phyloP scores from a whole-genome alignment of 2,888 invertebrate species.

The Elmis aenea region DNA sequence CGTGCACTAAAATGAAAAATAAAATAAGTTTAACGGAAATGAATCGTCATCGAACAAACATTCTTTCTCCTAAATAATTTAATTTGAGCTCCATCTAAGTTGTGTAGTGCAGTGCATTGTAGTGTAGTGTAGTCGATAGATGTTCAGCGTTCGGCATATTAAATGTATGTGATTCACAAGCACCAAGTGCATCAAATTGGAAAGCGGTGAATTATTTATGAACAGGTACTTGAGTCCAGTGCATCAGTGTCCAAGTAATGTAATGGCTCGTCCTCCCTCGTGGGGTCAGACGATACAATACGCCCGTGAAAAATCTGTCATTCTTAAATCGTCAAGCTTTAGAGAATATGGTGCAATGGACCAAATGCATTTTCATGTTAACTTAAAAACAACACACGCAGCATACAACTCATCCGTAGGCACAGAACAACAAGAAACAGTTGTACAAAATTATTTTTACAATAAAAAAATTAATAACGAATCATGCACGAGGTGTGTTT shows the following conservation, averaged over 20 bases:
- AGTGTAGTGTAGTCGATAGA: neutral
- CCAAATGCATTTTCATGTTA: conserved; percentile 9
- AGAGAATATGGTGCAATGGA: conserved; percentile 7
- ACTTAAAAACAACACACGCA: too few species aligned
- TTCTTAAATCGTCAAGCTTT: conserved; percentile 35
- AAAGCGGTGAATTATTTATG: conserved; percentile 45
- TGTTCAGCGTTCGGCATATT: conserved; percentile 6
- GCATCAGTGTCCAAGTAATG: conserved; percentile 33
- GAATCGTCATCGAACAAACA: too few species aligned
- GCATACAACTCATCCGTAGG: too few species aligned
- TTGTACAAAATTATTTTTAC: too few species aligned
- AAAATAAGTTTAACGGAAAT: too few species aligned
- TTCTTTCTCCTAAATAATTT: too few species aligned
- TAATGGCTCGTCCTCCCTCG: conserved; percentile 30
- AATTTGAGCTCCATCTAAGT: too few species aligned
- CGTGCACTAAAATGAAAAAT: too few species aligned
- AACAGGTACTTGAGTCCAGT: conserved; percentile 43
- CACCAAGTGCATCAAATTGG: conserved; percentile 42
- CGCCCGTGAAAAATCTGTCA: conserved; percentile 38
- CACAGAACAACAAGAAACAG: too few species aligned
- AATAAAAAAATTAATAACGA: too few species aligned
- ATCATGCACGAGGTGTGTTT: too few species aligned
- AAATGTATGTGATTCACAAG: conserved; percentile 36
- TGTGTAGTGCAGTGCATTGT: too few species aligned
- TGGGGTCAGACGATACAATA: conserved; percentile 31